Evolutionary conservation across 2,888 invertebrate genomes (phyloP).

Genomic region (Elysia crispata): DNA sequence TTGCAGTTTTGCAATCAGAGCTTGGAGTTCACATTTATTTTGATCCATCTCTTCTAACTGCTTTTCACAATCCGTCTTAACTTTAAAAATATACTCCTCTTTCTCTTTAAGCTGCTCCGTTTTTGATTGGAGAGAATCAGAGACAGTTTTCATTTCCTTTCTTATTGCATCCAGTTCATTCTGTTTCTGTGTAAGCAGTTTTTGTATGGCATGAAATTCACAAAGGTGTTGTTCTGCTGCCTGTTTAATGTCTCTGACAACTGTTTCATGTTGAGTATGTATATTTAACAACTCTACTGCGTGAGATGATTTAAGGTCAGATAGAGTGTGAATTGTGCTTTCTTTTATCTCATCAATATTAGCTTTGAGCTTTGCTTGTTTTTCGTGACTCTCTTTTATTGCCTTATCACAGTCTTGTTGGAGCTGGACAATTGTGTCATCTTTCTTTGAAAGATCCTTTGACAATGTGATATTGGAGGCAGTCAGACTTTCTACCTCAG

Average conservation of each 20-base stretch:
- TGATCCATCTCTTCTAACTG: too few species aligned
- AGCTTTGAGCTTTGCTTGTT: conserved; percentile 13
- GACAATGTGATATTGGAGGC: background rate
- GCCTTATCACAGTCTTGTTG: background rate
- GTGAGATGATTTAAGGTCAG: conserved; percentile 23
- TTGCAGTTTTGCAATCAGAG: background rate
- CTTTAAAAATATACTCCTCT: background rate
- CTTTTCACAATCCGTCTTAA: conserved; percentile 26
- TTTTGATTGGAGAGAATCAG: conserved; percentile 12
- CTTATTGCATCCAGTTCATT: conserved; percentile 40
- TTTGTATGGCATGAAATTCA: background rate
- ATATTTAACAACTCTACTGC: background rate
- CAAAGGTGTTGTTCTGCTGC: too few species aligned
- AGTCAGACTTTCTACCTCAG: conserved; percentile 11
- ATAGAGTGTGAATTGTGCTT: conserved; percentile 14
- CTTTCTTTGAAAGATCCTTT: background rate
- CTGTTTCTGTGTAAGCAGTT: conserved; percentile 30
- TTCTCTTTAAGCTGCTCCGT: background rate
- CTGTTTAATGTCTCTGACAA: background rate
- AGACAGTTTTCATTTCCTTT: background rate
- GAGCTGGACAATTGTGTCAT: background rate
- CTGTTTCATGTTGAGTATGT: background rate
- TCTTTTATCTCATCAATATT: conserved; percentile 32
- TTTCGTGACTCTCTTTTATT: background rate
- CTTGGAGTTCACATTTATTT: too few species aligned